Conservation (phyloP, 1,140 invertebrate species). For the Polypedilum vanderplanki region DNA sequence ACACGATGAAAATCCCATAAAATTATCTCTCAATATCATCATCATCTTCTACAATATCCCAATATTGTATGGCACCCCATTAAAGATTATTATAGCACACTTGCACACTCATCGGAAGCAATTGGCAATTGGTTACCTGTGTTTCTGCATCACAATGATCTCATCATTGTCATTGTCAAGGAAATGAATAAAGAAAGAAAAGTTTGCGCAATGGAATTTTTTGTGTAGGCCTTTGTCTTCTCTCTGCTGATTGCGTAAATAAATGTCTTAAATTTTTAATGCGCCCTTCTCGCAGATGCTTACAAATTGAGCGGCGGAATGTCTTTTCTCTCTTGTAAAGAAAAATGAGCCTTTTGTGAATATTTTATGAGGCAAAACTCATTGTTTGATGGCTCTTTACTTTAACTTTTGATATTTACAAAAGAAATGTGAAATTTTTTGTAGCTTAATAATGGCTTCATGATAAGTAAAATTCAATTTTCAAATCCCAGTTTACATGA, state of each 20-base stretch:
- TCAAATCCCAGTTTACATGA: too few species aligned
- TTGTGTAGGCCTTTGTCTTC: neutral
- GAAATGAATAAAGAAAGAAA: neutral
- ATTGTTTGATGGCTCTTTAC: too few species aligned
- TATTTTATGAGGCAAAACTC: too few species aligned
- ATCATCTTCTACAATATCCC: neutral
- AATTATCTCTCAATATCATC: conserved; percentile 27
- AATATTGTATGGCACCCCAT: neutral
- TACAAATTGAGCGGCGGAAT: conserved; percentile 2
- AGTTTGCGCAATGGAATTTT: neutral
- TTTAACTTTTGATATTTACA: too few species aligned
- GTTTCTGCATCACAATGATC: neutral
- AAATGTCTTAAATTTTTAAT: neutral
- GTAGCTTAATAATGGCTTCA: too few species aligned
- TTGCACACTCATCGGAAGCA: neutral
- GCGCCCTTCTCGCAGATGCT: neutral
- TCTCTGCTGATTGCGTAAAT: neutral
- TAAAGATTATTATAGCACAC: neutral
- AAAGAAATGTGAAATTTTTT: too few species aligned
- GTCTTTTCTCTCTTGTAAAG: neutral
- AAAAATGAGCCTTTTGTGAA: too few species aligned
- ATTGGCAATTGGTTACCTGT: neutral
- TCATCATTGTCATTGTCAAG: neutral
- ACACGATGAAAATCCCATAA: conserved; percentile 27
- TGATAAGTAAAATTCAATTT: too few species aligned